Base-by-base conservation (phyloP, 2,797 vertebrate species). In the Crenichthys baileyi region DNA sequence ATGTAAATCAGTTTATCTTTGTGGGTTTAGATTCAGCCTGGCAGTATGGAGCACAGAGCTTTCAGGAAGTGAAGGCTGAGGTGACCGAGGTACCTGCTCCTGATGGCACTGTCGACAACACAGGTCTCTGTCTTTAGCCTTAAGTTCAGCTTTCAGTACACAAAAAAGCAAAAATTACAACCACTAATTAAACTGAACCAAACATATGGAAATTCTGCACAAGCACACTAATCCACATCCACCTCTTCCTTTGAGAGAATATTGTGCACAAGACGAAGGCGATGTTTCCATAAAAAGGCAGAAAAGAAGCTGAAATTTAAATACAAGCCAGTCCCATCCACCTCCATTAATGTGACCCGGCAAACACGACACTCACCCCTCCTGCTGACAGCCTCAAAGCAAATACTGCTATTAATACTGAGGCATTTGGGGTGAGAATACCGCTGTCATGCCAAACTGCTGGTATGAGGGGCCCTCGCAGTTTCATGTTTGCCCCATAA, bases 51-150 rank as follows among this genome's bases (percentile, higher is more conserved):
- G 75, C 82, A 3, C 29, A 92, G 5, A 81, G 93, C 68, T 98
- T 96, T 91, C 97, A 97, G 91, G 98, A 99, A 92, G 84, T 98
- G 87, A 97, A 97, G 91, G 97, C 97, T 0, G 96, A 97, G 75
- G 94, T 97, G 77, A 97, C 96, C 0, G 97, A 97, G 91, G 91
- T 98, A 5, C 95, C 97, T 0, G 97, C 95, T 26, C 90, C 87
- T 0, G 90, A 85, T 48, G 81, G 60, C 88, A 65, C 76, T 13
- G 91, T 58, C 41, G 82, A 93, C 51, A 85, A 70, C 83, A 82
- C 91, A 95, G 96, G 96, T 96, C 70, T 48, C 41, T 63, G 1
- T 56, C 48, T 70, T 58, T 36, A 74, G n/a, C 24, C n/a, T 46
- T 24, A 41, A 48, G 36, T 5, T 8, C 29, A 24, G 24, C 29